Evolutionary conservation across 2,888 invertebrate genomes (phyloP), one percentile per base, ranked within the genome.

Genomic region (Cheiracanthium punctorium): DNA sequence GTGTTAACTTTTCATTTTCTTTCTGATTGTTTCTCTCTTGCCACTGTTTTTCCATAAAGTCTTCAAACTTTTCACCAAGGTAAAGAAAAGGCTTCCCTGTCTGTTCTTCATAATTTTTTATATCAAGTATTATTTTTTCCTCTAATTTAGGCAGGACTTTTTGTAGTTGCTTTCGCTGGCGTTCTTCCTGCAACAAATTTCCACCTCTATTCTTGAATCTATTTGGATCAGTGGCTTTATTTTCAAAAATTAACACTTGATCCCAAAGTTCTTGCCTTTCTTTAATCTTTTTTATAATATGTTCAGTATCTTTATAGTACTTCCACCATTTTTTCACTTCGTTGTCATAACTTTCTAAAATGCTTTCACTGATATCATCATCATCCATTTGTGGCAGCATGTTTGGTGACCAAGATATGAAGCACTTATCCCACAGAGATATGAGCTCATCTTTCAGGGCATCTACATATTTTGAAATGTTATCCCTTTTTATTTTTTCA

Each of bases 121-220:
- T 80, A 24, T 88, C 75, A 17, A 14, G 12, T 20, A 82, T 58
- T 20, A 88, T 80, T 30, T 80, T 74, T 30, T 88, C 75, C 20
- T 88, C 88, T 32, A 88, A 64, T 24, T 52, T 17, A 29, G 96
- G 96, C 73, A 96, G 91, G 92, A 95, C 92, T 89, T 93, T 95
- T 43, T 94, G 93, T 12, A 96, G 93, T 10, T 94, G 93, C 91
- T 96, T 97, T n/a, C 97, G 92, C 90, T 96, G 96, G 90, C 95
- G 96, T 91, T 98, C 97, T 91, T 97, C 97, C 75, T 94, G 94
- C 0, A 98, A 92, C 7, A 98, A 92, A 89, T 96, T 95, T 0
- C 97, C 97, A 0, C 97, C 97, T 48, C 98, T 94, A 91, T 97
- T 97, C 89, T 96, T 95, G 91, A 95, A 96, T 67, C 97, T 94